Conservation (phyloP, 2,113 vertebrate species). For the Platichthys stellatus region DNA sequence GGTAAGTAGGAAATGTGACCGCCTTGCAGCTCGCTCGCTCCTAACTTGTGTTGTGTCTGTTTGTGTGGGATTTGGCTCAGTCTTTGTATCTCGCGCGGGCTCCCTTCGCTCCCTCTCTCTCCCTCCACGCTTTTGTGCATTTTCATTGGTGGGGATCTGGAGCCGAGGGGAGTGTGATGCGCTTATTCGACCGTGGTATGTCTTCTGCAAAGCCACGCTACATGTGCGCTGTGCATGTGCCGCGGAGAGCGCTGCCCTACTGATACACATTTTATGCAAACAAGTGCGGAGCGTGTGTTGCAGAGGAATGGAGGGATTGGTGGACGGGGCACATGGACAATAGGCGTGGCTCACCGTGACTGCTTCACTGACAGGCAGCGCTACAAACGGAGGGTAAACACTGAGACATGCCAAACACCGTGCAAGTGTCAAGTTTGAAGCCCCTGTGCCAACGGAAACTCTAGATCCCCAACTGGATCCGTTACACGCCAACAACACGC, state of each 20-base stretch:
- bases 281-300: conserved; percentile 68
- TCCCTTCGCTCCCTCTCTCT: conserved; percentile 53
- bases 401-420: conserved; percentile 41
- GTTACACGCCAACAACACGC: background rate
- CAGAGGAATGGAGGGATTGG: conserved; percentile 58
- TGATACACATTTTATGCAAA: conserved; percentile 89
- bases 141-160: conserved; percentile 76
- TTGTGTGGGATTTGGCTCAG: conserved; percentile 63
- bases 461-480: background rate
- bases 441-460: conserved; percentile 43
- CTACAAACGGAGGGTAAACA: conserved; percentile 59
- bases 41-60: conserved; percentile 69
- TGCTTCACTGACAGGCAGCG: conserved; percentile 33
- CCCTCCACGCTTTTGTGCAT: conserved; percentile 62
- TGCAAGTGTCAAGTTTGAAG: conserved; percentile 49
- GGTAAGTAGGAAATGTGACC: conserved; percentile 78
- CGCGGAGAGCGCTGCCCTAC: conserved; percentile 79
- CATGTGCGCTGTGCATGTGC: conserved; percentile 85
- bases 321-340: conserved; percentile 77
- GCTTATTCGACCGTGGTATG: conserved; percentile 71
- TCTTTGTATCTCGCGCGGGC: conserved; percentile 51
- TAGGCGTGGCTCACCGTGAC: conserved; percentile 85
- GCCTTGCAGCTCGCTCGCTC: conserved; percentile 45
- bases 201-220: conserved; percentile 72
- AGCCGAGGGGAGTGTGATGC: conserved; percentile 71